Conservation (phyloP, 2,888 invertebrate genomes). For the Sabellastarte sp. region DNA sequence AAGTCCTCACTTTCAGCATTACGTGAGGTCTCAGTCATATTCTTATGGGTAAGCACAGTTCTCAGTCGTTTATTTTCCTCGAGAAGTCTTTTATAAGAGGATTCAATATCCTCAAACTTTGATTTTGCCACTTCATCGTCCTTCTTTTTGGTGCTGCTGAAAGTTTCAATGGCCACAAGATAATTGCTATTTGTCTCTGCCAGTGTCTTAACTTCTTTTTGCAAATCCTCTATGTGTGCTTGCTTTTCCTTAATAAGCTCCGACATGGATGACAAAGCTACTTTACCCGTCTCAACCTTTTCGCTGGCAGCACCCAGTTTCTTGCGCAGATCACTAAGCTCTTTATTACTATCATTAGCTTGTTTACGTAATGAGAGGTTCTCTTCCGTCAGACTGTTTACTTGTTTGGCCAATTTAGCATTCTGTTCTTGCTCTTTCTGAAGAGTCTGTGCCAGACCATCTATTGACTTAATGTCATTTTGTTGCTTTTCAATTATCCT, state of each 20-base stretch:
- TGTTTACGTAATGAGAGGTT: neutral
- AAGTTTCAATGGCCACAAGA: neutral
- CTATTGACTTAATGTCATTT: too few relatives aligned
- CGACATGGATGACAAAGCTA: neutral
- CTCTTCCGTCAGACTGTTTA: neutral
- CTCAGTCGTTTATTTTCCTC: neutral
- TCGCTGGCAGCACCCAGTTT: neutral
- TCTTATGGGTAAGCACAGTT: neutral
- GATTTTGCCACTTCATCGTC: neutral
- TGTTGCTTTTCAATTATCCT: too few relatives aligned
- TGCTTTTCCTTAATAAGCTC: neutral
- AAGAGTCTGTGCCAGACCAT: too few relatives aligned
- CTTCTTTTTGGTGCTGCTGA: neutral
- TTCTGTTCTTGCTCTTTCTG: neutral
- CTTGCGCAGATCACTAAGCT: neutral
- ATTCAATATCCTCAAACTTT: neutral
- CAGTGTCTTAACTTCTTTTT: neutral
- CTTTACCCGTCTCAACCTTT: neutral
- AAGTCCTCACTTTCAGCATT: neutral
- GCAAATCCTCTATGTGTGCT: neutral
- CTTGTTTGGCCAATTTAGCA: neutral
- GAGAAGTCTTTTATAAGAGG: neutral
- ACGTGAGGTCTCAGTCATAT: neutral
- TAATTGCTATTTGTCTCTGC: neutral
- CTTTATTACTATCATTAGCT: neutral